Percentiles rank a stretch among this genome's conserved stretches.
Evolutionary conservation across 1,140 invertebrate species (phyloP).

Genomic region (Heliconius himera): DNA sequence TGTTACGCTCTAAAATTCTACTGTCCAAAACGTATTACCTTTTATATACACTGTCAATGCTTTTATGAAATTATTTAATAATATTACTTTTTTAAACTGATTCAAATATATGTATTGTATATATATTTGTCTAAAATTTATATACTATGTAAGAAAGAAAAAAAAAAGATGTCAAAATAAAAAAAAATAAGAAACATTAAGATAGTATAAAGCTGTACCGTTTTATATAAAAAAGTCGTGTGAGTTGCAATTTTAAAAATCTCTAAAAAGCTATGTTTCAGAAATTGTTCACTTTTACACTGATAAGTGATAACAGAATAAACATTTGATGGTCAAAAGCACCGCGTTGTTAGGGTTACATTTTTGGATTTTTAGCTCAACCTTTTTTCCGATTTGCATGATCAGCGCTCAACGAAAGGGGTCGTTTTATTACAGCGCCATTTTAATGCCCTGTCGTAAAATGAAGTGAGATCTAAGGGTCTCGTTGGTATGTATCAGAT

Average conservation of each 20-base stretch:
- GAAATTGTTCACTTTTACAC: not conserved
- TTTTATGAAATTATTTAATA: slow-evolving; percentile 8
- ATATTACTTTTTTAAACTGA: not conserved
- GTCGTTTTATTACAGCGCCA: slow-evolving; percentile 44
- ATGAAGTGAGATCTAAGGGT: slow-evolving; percentile 32
- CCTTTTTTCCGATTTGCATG: slow-evolving; percentile 41
- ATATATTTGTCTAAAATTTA: no score
- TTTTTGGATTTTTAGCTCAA: slow-evolving; percentile 35
- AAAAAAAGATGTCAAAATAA: no score
- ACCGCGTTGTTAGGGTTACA: not conserved
- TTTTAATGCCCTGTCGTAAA: slow-evolving; percentile 44
- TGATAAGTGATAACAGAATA: slow-evolving; percentile 7
- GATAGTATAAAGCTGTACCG: no score
- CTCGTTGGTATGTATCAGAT: slow-evolving; percentile 30
- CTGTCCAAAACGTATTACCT: not conserved
- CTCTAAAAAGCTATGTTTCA: not conserved
- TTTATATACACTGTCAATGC: not conserved
- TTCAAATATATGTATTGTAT: no score
- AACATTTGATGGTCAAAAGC: not conserved
- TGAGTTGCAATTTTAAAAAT: not conserved
- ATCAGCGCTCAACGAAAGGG: slow-evolving; percentile 40
- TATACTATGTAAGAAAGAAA: no score
- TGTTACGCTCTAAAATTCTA: slow-evolving; percentile 43
- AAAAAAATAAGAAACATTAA: no score
- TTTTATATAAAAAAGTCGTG: not conserved